Evolutionary conservation across 2,888 invertebrate species (phyloP), one percentile per base, ranked within the genome.

Genomic region (Seira sanloemensis): DNA sequence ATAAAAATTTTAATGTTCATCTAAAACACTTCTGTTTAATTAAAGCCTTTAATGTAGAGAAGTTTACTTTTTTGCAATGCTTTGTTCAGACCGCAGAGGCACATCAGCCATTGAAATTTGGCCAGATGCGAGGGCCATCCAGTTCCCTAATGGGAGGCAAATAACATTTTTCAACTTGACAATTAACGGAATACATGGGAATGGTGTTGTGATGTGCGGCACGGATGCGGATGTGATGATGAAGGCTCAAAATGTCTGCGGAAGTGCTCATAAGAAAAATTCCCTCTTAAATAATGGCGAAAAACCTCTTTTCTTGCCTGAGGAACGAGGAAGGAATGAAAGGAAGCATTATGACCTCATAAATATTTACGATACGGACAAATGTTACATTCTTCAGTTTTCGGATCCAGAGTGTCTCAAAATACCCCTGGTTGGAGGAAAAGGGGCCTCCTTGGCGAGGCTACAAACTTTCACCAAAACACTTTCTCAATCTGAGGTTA

Each of bases 401-500:
- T 74, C 62, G 1, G 62, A 78, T 23, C 65, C 68, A 12, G 27
- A 12, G 12, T 90, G 94, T 25, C 91, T 92, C 24, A 93, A 93
- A 86, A 91, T 93, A 0, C 90, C 91, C 7, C 90, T 94, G 9
- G 94, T 95, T 0, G 97, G 97, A 0, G 96, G 96, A 0, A 97
- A 96, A 91, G 96, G 95, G 9, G 94, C 94, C 0, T 96, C 96
- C 1, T 91, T 97, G 16, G 95, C 95, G 0, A 91, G 94, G 54
- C 91, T 96, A 91, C 92, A 7, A 90, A 91, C 19, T 88, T 91
- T 69, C 89, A n/a, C 2, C 91, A 24, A 80, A 78, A 37, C 12
- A 50, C 50, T 50, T 50, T n/a, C 2, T 18, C 5, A 37, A 7
- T 2, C 50, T 12, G 50, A 50, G 50, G 50, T 50, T 50, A 50